phyloP scores from a whole-genome alignment of 2,113 vertebrate genomes.

The Notiomystis cincta region DNA sequence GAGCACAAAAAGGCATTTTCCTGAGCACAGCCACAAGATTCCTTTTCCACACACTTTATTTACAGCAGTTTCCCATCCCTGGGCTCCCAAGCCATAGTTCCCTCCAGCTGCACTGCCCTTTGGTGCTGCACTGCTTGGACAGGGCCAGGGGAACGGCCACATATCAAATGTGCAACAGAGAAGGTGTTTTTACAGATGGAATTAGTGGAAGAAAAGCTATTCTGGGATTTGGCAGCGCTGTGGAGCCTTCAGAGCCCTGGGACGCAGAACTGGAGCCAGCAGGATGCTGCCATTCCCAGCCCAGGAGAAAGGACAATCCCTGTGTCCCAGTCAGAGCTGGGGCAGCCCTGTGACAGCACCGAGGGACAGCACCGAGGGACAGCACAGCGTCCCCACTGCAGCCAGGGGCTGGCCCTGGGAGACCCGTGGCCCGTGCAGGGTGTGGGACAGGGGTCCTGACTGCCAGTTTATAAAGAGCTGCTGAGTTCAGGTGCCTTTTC shows the following conservation, averaged over 20 bases:
- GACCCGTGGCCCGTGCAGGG: neutral
- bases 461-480: neutral
- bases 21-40: neutral
- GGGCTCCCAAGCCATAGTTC: neutral
- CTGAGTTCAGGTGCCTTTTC: neutral
- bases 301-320: neutral
- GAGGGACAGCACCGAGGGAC: neutral
- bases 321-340: fast-evolving
- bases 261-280: neutral
- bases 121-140: neutral
- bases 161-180: neutral
- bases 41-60: neutral
- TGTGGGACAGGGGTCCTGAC: neutral
- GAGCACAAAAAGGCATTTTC: neutral
- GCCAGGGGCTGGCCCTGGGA: neutral
- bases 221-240: neutral
- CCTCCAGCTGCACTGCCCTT: neutral
- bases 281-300: neutral
- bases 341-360: neutral
- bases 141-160: neutral
- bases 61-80: neutral
- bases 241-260: neutral
- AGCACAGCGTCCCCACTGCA: neutral
- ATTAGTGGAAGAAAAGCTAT: neutral
- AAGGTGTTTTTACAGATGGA: neutral